Evolutionary conservation across 2,888 invertebrate species (phyloP).

Genomic region (Agriopis marginaria): DNA sequence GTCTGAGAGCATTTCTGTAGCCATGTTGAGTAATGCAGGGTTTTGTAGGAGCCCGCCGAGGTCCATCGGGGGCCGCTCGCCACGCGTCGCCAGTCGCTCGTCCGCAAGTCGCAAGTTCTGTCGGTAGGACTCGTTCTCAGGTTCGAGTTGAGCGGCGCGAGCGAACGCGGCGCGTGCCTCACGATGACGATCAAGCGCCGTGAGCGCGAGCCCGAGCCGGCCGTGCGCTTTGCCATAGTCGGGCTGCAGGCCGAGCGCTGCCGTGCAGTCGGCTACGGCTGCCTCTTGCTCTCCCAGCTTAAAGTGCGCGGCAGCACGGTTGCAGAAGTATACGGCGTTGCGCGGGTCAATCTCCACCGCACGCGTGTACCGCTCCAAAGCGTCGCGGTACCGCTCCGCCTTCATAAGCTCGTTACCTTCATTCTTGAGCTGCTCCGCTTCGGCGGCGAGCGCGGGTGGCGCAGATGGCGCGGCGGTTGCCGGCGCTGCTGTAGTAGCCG

Average conservation of each 20-base stretch:
- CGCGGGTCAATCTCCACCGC: conserved; percentile 95
- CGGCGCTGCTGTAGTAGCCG: conserved; percentile 44
- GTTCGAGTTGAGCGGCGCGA: conserved; percentile 96
- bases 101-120: conserved; percentile 95
- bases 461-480: neutral
- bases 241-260: conserved; percentile 95
- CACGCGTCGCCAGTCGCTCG: conserved; percentile 88
- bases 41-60: conserved; percentile 91
- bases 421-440: conserved; percentile 95
- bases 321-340: conserved; percentile 98
- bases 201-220: conserved; percentile 95
- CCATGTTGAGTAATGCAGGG: conserved; percentile 94
- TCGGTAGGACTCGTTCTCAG: conserved; percentile 95
- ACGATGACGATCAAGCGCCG: conserved; percentile 92
- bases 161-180: conserved; percentile 95
- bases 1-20: conserved; percentile 93
- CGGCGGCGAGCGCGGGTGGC: conserved; percentile 68
- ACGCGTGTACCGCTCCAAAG: conserved; percentile 93
- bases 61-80: conserved; percentile 87
- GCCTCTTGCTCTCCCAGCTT: conserved; percentile 93
- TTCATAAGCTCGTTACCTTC: conserved; percentile 97
- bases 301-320: conserved; percentile 98
- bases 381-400: conserved; percentile 91
- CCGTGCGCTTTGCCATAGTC: conserved; percentile 98
- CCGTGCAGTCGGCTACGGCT: conserved; percentile 96